These are phyloP conservation scores for Molothrus ater DNA, from an alignment of 2,797 vertebrate genomes.

Conservation along the genomic window DNA sequence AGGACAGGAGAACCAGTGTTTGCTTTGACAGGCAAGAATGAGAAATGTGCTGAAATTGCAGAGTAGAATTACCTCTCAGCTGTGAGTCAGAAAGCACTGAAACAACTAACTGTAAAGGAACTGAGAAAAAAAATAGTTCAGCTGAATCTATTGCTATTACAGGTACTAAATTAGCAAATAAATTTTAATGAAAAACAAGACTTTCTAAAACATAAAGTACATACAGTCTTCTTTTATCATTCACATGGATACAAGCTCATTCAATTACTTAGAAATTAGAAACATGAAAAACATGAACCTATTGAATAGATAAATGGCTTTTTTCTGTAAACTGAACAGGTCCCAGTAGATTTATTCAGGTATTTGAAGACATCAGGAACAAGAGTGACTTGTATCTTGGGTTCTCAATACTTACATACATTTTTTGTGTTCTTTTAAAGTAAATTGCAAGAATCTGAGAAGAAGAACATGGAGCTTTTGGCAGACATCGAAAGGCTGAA, in stretches of 20 bases:
- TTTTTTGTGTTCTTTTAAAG: constrained; percentile 73
- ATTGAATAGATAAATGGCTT: not conserved
- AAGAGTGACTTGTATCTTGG: not conserved
- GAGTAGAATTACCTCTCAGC: not conserved
- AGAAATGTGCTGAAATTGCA: not conserved
- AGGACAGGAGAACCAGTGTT: not conserved
- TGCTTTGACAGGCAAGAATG: not conserved
- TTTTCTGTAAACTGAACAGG: not conserved
- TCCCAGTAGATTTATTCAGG: not conserved
- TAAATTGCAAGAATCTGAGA: constrained; percentile 94
- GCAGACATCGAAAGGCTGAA: constrained; percentile 92
- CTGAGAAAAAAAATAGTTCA: not conserved
- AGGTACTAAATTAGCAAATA: not conserved
- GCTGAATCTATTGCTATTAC: not conserved
- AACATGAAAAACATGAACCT: not conserved
- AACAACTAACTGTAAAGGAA: not conserved
- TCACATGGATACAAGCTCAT: not conserved
- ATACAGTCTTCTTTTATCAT: not conserved
- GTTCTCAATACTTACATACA: not conserved
- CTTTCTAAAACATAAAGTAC: not conserved
- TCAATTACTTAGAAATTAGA: not conserved
- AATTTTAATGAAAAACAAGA: not conserved
- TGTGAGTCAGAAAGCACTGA: not conserved
- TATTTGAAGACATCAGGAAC: not conserved
- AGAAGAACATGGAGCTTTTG: constrained; percentile 90